phyloP scores from a whole-genome alignment of 2,113 vertebrate species.

The Upupa epops region DNA sequence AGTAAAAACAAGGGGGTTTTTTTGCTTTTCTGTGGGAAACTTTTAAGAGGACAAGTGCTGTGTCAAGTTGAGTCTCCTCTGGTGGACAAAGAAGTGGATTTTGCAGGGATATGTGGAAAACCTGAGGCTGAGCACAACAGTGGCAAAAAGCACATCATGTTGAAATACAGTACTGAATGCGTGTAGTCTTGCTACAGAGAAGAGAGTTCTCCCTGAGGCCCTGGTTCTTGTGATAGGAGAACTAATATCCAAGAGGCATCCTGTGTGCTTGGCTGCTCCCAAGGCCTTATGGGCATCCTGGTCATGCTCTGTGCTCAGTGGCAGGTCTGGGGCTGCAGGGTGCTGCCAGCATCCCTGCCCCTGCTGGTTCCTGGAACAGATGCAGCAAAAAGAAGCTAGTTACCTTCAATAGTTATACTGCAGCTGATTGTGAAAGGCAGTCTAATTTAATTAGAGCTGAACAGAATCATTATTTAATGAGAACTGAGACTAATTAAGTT shows the following conservation, averaged over 20 bases:
- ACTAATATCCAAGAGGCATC: slow-evolving; percentile 16
- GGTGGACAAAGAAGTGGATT: background rate
- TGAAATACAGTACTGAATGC: background rate
- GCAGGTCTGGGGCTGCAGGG: background rate
- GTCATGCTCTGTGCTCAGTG: background rate
- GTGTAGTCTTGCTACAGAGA: background rate
- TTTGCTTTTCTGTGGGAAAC: background rate
- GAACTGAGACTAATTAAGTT: slow-evolving; percentile 73
- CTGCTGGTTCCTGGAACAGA: background rate
- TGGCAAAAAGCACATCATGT: background rate
- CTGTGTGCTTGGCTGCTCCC: background rate
- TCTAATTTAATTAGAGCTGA: slow-evolving; percentile 72
- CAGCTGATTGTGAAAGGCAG: slow-evolving; percentile 62
- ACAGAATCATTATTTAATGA: slow-evolving; percentile 73
- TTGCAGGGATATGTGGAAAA: background rate
- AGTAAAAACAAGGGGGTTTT: background rate
- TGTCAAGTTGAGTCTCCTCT: background rate
- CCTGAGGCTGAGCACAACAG: background rate
- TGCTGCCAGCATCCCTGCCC: background rate
- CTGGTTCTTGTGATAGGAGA: background rate
- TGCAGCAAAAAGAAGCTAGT: background rate
- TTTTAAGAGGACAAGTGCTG: background rate
- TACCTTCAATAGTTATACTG: background rate
- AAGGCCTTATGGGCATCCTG: background rate
- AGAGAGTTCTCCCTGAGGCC: background rate